Base-by-base conservation (phyloP, 2,797 vertebrate species). In the Pogoniulus pusillus region DNA sequence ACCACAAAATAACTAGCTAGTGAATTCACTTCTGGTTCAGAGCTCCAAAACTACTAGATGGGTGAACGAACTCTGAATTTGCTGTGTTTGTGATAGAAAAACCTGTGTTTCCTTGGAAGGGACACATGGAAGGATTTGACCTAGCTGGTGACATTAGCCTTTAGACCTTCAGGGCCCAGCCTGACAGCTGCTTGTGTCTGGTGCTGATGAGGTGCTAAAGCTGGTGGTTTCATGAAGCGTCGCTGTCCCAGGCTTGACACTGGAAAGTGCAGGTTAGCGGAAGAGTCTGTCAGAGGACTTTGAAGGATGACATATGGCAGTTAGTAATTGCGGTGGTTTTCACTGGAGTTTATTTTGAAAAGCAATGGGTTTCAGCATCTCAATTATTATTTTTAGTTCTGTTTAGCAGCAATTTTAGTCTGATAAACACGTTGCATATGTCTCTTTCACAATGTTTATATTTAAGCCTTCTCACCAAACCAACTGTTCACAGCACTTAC, bases 401-500 rank as follows among this genome's bases (percentile, higher is more conserved):
- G 39, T 71, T 89, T 91, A 80, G 73, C 82, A 91, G 54, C 59
- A 89, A 30, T 94, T 90, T 94, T 55, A 66, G 54, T 85, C 75
- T 92, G 85, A 65, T 83, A 55, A 95, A 82, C 81, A 82, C n/a
- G 19, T 81, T 80, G 41, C 22, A 2, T 92, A 88, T 79, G 66
- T 70, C 51, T 83, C 20, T 83, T 72, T 86, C 64, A 90, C 78
- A 90, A 75, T 92, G 93, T 88, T 95, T 96, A 39, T 88, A 49
- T 92, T 88, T 92, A 78, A 82, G 62, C 71, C 95, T 94, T 93
- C 81, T 92, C 92, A 85, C 82, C 91, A 89, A 85, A 92, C 91
- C 85, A 94, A 91, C 89, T 95, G 93, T 83, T 94, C 82, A 5
- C 65, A 90, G 66, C 59, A 27, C 83, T 92, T 78, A 41, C 62